Percentiles rank a stretch among this genome's conserved stretches.
These are phyloP conservation scores for Brachyopa scutellaris DNA, from an alignment of 2,888 invertebrate species.

Conservation along the genomic window DNA sequence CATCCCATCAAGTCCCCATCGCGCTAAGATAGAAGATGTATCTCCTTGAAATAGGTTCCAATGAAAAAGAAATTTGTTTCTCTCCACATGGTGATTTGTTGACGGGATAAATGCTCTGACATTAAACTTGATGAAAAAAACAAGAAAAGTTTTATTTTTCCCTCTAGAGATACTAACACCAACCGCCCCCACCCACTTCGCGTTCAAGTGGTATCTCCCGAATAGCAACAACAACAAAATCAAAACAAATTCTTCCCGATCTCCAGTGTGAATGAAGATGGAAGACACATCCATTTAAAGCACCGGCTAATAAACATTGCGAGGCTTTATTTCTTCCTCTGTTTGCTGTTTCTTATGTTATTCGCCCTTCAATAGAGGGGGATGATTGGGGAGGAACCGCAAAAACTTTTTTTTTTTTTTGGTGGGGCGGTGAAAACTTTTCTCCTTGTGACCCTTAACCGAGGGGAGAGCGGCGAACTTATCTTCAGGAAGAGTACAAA, in stretches of 20 bases:
- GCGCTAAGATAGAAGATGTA: slow-evolving; percentile 36
- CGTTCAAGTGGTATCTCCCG: slow-evolving; percentile 15
- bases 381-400: slow-evolving; percentile 18
- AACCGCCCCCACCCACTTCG: neutral
- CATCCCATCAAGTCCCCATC: slow-evolving; percentile 18
- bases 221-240: slow-evolving; percentile 37
- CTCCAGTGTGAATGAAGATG: slow-evolving; percentile 17
- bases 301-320: slow-evolving; percentile 65
- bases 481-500: slow-evolving; percentile 61
- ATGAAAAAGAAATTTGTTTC: slow-evolving; percentile 68
- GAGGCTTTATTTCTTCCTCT: slow-evolving; percentile 47
- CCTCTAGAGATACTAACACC: slow-evolving; percentile 46
- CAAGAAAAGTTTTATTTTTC: slow-evolving; percentile 70
- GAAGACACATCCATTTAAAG: slow-evolving; percentile 48
- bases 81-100: slow-evolving; percentile 71
- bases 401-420: slow-evolving; percentile 31
- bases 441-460: slow-evolving; percentile 30
- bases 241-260: slow-evolving; percentile 14
- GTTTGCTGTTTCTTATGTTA: slow-evolving; percentile 6
- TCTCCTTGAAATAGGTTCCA: slow-evolving; percentile 54
- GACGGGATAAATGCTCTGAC: slow-evolving; percentile 70
- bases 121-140: slow-evolving; percentile 72
- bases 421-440: slow-evolving; percentile 47
- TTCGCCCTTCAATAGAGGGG: slow-evolving; percentile 2
- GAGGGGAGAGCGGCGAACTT: slow-evolving; percentile 10